Evolutionary conservation across 2,888 invertebrate genomes (phyloP), one percentile per base, ranked within the genome.

Genomic region (Mesorhabditis sp.): DNA sequence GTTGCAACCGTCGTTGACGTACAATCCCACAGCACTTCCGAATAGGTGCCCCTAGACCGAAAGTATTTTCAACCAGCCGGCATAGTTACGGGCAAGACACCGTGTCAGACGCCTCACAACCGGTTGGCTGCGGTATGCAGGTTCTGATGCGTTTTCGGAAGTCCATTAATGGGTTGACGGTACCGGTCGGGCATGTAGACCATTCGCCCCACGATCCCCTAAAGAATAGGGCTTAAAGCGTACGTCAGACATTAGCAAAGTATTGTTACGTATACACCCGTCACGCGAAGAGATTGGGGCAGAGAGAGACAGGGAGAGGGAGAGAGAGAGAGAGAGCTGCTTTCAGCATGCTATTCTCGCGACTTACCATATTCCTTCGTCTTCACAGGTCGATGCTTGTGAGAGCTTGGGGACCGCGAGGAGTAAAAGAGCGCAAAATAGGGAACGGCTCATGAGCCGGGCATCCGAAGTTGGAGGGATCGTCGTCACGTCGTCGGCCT

Each of bases 131-230:
- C 58, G 58, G 58, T n/a, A 50, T 50, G n/a, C 58, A 50, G 7
- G 58, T 50, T n/a, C 58, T 10, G 10, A 50, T 50, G 7, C 58
- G 58, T 50, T 50, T 10, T n/a, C n/a, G 7, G 58, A 50, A 50
- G 58, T 50, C n/a, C 58, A 50, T 50, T 13, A 50, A 13, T 13
- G 7, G 10, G n/a, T 50, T n/a, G 7, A n/a, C 58, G n/a, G n/a
- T 50, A 50, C 58, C 58, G 58, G 58, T 10, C n/a, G 58, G 58
- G n/a, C 58, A 50, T 50, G 58, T 50, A 10, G 58, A 50, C 58
- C 58, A 50, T 13, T 50, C 58, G 58, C 58, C 58, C 58, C 58
- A 50, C 58, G 58, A n/a, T 50, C 58, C 58, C 58, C 58, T 50
- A n/a, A 50, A 50, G n/a, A 13, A 13, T 50, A 2, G 7, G 58